phyloP scores from a whole-genome alignment of 2,888 invertebrate species.

The Tetranychus piercei region DNA sequence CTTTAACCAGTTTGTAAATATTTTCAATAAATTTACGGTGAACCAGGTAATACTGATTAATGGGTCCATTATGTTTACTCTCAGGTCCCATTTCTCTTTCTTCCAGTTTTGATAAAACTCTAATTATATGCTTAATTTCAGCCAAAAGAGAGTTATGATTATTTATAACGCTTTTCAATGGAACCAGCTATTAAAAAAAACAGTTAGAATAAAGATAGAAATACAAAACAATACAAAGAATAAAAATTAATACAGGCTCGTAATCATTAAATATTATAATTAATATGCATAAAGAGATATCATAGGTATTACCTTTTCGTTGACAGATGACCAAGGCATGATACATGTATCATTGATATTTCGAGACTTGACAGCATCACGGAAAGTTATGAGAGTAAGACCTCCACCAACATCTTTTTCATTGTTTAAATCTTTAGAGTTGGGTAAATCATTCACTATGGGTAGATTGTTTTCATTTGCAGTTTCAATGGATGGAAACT shows the following conservation, averaged over 20 bases:
- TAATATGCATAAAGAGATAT: too few species aligned
- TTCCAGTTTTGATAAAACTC: constrained; percentile 5
- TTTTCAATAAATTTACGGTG: constrained; percentile 8
- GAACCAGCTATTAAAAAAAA: neutral
- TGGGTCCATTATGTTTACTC: constrained; percentile 7
- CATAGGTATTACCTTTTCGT: neutral
- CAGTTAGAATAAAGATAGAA: neutral
- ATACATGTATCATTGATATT: too few species aligned
- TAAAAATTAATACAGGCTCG: too few species aligned
- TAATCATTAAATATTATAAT: too few species aligned
- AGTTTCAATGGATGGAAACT: neutral
- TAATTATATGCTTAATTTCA: constrained; percentile 3
- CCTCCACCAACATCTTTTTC: too few species aligned
- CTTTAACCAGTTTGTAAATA: constrained; percentile 8
- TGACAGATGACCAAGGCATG: neutral
- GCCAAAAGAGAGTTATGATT: constrained; percentile 4
- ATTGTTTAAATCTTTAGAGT: too few species aligned
- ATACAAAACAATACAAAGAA: too few species aligned
- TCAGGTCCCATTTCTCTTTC: constrained; percentile 7
- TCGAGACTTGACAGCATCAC: too few species aligned
- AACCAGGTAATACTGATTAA: constrained; percentile 8
- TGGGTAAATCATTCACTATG: too few species aligned
- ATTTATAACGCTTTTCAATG: constrained; percentile 2
- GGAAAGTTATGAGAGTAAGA: too few species aligned
- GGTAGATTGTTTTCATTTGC: too few species aligned